Evolutionary conservation across 2,797 vertebrate genomes (phyloP).

Genomic region (Tapera naevia): DNA sequence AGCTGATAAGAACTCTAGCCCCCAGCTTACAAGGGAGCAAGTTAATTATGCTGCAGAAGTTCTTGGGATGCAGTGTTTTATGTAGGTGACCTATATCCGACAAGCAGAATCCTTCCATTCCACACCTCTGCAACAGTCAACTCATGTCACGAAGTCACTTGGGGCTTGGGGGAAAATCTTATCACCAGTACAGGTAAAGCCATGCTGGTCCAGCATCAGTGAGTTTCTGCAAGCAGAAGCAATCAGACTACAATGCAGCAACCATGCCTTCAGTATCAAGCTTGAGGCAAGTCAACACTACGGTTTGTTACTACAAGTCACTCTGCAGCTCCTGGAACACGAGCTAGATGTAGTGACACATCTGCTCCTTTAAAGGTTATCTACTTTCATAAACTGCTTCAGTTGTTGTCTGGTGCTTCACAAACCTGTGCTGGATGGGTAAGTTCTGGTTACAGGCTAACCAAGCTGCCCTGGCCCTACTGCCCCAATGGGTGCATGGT

Average conservation of each 20-base stretch:
- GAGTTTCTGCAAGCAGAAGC: not conserved
- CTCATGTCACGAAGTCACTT: not conserved
- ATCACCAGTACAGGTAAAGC: not conserved
- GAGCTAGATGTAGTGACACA: not conserved
- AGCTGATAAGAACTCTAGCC: slow-evolving; percentile 4
- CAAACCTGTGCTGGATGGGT: not conserved
- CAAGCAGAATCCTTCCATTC: not conserved
- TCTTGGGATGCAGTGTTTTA: slow-evolving; percentile 30
- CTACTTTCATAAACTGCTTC: not conserved
- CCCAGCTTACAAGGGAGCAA: slow-evolving; percentile 12
- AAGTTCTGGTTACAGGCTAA: not conserved
- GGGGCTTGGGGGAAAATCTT: not conserved
- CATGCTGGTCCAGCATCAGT: not conserved
- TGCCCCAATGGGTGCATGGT: not conserved
- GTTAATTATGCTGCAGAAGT: slow-evolving; percentile 36
- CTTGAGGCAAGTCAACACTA: not conserved
- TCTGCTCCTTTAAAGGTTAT: not conserved
- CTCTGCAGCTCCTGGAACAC: not conserved
- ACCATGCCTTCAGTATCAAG: not conserved
- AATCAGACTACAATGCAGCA: not conserved
- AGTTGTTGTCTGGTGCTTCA: not conserved
- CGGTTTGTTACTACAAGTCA: not conserved
- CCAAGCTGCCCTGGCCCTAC: not conserved
- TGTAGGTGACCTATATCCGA: slow-evolving; percentile 52
- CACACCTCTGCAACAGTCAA: not conserved